These are phyloP conservation scores for Valencia hispanica DNA, from an alignment of 2,797 vertebrate species.

Conservation along the genomic window DNA sequence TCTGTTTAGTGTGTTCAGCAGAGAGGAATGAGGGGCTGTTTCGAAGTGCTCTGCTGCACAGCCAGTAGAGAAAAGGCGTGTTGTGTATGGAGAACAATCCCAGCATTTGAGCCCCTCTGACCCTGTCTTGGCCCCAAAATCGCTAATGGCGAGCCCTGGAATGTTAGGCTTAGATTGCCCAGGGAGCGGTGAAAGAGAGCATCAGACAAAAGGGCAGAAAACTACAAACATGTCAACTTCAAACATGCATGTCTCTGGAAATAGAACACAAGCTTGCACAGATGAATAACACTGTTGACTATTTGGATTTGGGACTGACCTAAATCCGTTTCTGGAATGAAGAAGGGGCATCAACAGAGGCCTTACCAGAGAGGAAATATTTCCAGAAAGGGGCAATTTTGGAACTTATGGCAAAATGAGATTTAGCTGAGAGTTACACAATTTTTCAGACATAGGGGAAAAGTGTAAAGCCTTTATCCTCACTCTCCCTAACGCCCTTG, in stretches of 20 bases:
- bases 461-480: slow-evolving; percentile 50
- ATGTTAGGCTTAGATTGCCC: slow-evolving; percentile 84
- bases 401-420: slow-evolving; percentile 41
- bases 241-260: slow-evolving; percentile 28
- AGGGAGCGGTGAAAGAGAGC: slow-evolving; percentile 54
- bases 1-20: slow-evolving; percentile 41
- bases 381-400: slow-evolving; percentile 65
- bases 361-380: slow-evolving; percentile 48
- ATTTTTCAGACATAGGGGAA: slow-evolving; percentile 24
- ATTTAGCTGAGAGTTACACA: slow-evolving; percentile 23
- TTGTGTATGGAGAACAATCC: slow-evolving; percentile 93
- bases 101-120: slow-evolving; percentile 89
- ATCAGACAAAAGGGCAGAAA: slow-evolving; percentile 58
- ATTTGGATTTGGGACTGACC: slow-evolving; percentile 58
- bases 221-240: slow-evolving; percentile 17
- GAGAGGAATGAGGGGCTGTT: slow-evolving; percentile 68
- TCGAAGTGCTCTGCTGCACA: slow-evolving; percentile 64
- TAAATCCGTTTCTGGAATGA: slow-evolving; percentile 48
- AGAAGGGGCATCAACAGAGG: slow-evolving; percentile 43
- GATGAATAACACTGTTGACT: slow-evolving; percentile 33
- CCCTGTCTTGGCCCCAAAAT: slow-evolving; percentile 89
- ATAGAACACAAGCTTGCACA: slow-evolving; percentile 36
- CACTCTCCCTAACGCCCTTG: slow-evolving; percentile 24
- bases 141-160: slow-evolving; percentile 92
- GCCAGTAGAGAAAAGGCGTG: slow-evolving; percentile 91